Base-by-base conservation (phyloP, 2,888 invertebrate species). In the Erynnis tages region DNA sequence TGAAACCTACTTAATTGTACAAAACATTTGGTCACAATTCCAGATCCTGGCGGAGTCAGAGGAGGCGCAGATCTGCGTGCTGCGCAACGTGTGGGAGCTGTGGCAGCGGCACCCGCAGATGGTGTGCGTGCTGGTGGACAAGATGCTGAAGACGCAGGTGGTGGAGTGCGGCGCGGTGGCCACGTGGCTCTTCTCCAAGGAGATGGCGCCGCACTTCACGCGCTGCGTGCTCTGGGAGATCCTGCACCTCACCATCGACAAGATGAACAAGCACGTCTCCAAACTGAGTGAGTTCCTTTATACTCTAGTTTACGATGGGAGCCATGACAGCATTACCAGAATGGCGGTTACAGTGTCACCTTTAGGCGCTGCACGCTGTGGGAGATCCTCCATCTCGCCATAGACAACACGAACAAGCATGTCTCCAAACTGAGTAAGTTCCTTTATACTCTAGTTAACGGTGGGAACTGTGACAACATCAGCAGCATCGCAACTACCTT, bases 21-120 rank as follows among this genome's bases (percentile, higher is more conserved):
- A 14, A 19, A n/a, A n/a, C n/a, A n/a, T n/a, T n/a, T n/a, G n/a
- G n/a, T 45, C 21, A 21, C n/a, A 8, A 27, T 27, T 54, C 1
- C 17, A 97, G 94, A 94, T 95, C 23, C 87, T 99, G 57, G 97
- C 97, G 0, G 97, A 97, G 70, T 95, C 96, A 0, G 98, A 98
- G 74, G 98, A 98, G 76, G 97, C 97, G 0, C 99, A 99, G 79
- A 96, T 98, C 59, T 97, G 96, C 78, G 93, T 99, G 44, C 90
- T 99, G 43, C 93, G 96, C 61, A 96, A 97, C 73, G 93, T 98
- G 73, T 98, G 95, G 90, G 97, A 97, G 71, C 90, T 98, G n/a
- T 99, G 99, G 99, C 93, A 93, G 69, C 93, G 95, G 59, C 98
- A 99, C 82, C 96, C 97, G 63, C 99, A 98, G 91, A 98, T 99